phyloP scores from a whole-genome alignment of 2,797 vertebrate species.

The Orestias chungarensis region DNA sequence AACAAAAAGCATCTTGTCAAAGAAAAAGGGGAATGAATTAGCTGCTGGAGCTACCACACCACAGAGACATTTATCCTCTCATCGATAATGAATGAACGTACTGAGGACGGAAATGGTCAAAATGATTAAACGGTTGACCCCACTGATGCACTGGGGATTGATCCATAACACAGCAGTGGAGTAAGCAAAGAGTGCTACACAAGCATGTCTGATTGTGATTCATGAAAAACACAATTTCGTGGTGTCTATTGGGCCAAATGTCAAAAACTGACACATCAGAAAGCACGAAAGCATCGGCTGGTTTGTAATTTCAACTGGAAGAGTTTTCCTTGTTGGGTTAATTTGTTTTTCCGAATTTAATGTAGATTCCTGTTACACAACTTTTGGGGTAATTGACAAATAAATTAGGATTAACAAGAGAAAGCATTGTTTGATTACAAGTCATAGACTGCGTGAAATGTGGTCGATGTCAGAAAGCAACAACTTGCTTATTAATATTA shows the following conservation, averaged over 20 bases:
- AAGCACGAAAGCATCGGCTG: background rate
- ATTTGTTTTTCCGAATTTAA: background rate
- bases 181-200: conserved; percentile 2
- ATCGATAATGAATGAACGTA: conserved; percentile 66
- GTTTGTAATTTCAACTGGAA: background rate
- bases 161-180: conserved; percentile 40
- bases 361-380: background rate
- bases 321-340: background rate
- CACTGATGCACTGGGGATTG: conserved; percentile 53
- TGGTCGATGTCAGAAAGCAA: background rate
- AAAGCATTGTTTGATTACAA: background rate
- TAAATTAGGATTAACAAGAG: background rate
- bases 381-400: background rate
- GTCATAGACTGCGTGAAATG: background rate
- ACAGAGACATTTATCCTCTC: conserved; percentile 59
- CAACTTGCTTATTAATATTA: background rate
- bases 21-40: conserved; percentile 22
- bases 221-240: background rate
- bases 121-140: conserved; percentile 56
- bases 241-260: background rate
- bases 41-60: conserved; percentile 35
- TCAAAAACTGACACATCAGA: background rate
- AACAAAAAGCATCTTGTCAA: conserved; percentile 39
- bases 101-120: conserved; percentile 55
- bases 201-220: background rate